Conservation (phyloP, 2,888 invertebrate genomes). For the Xanthorhoe designata region DNA sequence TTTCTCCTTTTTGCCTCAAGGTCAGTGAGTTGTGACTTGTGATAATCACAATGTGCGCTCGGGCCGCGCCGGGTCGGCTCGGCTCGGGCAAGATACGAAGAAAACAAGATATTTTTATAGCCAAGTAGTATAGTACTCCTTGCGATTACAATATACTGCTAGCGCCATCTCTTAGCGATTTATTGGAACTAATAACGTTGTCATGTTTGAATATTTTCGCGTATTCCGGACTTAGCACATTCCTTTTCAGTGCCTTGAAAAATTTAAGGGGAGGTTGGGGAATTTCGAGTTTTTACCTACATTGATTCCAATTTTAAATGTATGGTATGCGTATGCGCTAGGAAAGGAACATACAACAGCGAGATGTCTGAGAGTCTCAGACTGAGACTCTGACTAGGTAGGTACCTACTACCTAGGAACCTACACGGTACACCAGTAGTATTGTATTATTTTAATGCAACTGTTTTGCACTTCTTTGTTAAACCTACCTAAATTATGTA, state of each 20-base stretch:
- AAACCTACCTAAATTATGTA: no score
- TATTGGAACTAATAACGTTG: constrained; percentile 38
- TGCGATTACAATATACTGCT: constrained; percentile 37
- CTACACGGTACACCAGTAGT: no score
- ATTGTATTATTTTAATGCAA: no score
- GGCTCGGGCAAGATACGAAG: constrained; percentile 59
- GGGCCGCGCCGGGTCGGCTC: constrained; percentile 37
- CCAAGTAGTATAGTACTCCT: constrained; percentile 40
- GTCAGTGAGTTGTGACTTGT: constrained; percentile 75
- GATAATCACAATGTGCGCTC: constrained; percentile 68
- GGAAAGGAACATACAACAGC: no score
- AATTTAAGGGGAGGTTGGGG: neutral
- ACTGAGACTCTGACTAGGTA: no score
- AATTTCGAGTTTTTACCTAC: neutral
- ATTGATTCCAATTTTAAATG: no score
- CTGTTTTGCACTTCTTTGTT: no score
- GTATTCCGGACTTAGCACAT: constrained; percentile 2
- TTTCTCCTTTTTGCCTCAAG: constrained; percentile 81
- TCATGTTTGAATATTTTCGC: neutral
- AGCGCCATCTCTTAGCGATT: constrained; percentile 64
- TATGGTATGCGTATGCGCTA: no score
- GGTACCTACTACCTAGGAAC: no score
- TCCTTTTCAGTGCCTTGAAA: neutral
- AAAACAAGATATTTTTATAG: constrained; percentile 69
- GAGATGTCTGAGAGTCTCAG: no score